Evolutionary conservation across 2,113 vertebrate species (phyloP).

Genomic region (Rhinoptilus africanus): DNA sequence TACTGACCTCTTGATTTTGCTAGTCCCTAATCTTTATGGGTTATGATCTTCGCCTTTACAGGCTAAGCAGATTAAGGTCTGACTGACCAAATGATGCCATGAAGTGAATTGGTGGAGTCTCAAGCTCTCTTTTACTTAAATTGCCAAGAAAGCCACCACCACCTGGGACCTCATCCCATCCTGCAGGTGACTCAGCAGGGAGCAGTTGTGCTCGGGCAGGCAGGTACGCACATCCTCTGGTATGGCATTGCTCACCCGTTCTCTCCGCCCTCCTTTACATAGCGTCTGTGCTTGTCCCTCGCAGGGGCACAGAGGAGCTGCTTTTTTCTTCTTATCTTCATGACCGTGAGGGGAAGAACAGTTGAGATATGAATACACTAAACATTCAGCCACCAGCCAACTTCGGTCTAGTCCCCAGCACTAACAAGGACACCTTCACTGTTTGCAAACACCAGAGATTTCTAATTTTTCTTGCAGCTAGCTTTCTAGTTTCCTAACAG

Average conservation of each 20-base stretch:
- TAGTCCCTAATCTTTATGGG: neutral
- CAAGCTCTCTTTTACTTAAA: neutral
- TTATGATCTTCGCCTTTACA: neutral
- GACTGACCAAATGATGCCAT: neutral
- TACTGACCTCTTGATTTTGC: neutral
- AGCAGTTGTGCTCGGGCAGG: neutral
- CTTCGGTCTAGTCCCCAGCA: neutral
- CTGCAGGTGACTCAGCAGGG: too few species aligned
- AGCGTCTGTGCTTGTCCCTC: neutral
- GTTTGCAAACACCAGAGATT: neutral
- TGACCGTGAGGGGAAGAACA: neutral
- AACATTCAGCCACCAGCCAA: neutral
- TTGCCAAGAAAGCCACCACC: neutral
- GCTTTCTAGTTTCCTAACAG: neutral
- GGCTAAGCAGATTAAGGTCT: neutral
- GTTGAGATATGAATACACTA: neutral
- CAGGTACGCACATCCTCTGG: rapidly evolving
- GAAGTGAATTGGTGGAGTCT: neutral
- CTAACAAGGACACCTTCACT: neutral
- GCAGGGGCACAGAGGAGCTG: neutral
- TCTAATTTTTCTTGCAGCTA: neutral
- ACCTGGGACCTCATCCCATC: neutral
- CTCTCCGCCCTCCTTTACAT: neutral
- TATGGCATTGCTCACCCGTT: neutral
- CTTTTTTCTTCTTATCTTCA: neutral